phyloP scores from a whole-genome alignment of 2,888 invertebrate genomes.

The Spodoptera picta region DNA sequence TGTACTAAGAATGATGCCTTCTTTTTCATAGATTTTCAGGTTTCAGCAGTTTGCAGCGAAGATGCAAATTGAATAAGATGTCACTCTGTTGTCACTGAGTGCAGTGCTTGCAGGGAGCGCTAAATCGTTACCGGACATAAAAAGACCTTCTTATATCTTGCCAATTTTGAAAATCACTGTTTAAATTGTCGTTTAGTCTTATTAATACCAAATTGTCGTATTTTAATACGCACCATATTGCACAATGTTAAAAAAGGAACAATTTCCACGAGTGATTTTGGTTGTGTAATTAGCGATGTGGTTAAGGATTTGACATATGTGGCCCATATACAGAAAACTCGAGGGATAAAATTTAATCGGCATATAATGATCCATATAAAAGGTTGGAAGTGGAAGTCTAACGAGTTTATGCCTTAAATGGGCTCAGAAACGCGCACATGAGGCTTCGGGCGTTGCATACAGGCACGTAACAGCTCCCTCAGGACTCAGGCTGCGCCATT shows the following conservation, averaged over 20 bases:
- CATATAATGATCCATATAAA: constrained; percentile 41
- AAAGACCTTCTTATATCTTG: no score
- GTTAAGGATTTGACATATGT: not conserved
- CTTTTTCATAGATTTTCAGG: constrained; percentile 71
- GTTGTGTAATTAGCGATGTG: not conserved
- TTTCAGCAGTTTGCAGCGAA: constrained; percentile 71
- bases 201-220: no score
- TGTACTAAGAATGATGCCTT: constrained; percentile 73
- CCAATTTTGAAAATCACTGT: no score
- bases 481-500: constrained; percentile 68
- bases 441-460: constrained; percentile 65
- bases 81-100: constrained; percentile 37
- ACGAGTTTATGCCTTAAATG: constrained; percentile 50
- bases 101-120: constrained; percentile 15
- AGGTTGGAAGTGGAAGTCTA: constrained; percentile 34
- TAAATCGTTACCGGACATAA: not conserved
- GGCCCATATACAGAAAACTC: constrained; percentile 32
- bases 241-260: no score
- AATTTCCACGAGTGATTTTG: no score
- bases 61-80: constrained; percentile 69
- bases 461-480: constrained; percentile 75
- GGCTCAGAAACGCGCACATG: constrained; percentile 30
- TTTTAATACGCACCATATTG: no score
- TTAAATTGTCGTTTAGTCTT: no score
- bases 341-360: constrained; percentile 47